A percentile compares a stretch with the other conserved stretches of the same genome.
These are phyloP conservation scores for Drosophila ficusphila DNA, from an alignment of 1,140 invertebrate genomes.

Conservation along the genomic window DNA sequence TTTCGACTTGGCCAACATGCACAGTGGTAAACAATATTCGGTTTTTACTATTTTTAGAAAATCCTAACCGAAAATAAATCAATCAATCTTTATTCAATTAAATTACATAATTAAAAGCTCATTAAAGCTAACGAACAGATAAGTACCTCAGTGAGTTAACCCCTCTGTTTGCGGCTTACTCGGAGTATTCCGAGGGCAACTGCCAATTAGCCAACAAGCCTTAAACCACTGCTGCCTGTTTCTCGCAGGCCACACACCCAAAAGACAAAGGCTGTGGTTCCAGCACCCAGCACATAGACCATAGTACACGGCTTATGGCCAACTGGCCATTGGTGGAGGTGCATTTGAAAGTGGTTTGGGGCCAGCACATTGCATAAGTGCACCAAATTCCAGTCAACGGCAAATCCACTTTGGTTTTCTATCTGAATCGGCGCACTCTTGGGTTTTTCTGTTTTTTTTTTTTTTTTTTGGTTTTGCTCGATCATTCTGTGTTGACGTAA, in stretches of 20 bases:
- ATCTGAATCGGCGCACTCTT: slow-evolving; percentile 54
- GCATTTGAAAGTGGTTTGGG: slow-evolving; percentile 79
- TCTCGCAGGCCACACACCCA: slow-evolving; percentile 7
- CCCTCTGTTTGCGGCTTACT: slow-evolving; percentile 3
- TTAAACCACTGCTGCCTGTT: slow-evolving; percentile 3
- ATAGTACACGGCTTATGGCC: slow-evolving; percentile 15
- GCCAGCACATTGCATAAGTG: slow-evolving; percentile 75
- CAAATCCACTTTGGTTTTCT: slow-evolving; percentile 60
- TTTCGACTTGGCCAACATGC: slow-evolving; percentile 11
- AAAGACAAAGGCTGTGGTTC: slow-evolving; percentile 11
- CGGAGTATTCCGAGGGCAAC: neutral
- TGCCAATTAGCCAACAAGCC: slow-evolving; percentile 14
- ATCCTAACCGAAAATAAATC: neutral
- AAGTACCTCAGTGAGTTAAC: slow-evolving; percentile 2
- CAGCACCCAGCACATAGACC: slow-evolving; percentile 19
- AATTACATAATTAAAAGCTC: slow-evolving; percentile 18
- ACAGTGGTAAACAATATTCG: slow-evolving; percentile 25
- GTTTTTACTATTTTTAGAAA: neutral
- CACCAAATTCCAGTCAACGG: slow-evolving; percentile 65
- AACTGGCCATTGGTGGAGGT: slow-evolving; percentile 56
- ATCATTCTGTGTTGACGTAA: slow-evolving; percentile 77
- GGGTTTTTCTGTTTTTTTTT: slow-evolving; percentile 17
- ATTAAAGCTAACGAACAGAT: slow-evolving; percentile 17
- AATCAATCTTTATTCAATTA: slow-evolving; percentile 10
- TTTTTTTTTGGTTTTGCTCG: slow-evolving; percentile 36